These are phyloP conservation scores for Syrista parreyssii DNA, from an alignment of 2,888 invertebrate species.

Conservation along the genomic window DNA sequence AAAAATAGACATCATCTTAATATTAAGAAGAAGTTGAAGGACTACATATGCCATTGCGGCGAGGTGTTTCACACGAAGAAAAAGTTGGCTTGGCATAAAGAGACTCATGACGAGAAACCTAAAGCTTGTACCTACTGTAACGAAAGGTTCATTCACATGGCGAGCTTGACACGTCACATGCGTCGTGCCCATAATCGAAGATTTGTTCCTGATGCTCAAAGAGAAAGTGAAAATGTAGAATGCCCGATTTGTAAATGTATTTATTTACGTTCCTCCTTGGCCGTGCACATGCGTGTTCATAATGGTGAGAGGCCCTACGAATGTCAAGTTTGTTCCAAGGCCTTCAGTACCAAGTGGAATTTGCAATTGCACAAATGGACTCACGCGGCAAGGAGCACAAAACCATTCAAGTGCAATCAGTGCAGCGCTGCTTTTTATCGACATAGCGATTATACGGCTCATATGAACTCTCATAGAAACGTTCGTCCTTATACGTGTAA, in stretches of 20 bases:
- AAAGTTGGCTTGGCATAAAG: slow-evolving; percentile 87
- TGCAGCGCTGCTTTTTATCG: slow-evolving; percentile 89
- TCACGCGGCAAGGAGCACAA: slow-evolving; percentile 84
- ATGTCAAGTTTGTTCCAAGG: slow-evolving; percentile 86
- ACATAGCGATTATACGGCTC: slow-evolving; percentile 82
- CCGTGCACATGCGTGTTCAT: slow-evolving; percentile 84
- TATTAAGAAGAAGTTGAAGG: slow-evolving; percentile 77
- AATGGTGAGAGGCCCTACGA: slow-evolving; percentile 79
- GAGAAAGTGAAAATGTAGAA: slow-evolving; percentile 76
- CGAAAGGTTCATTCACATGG: slow-evolving; percentile 87
- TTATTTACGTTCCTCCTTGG: slow-evolving; percentile 82
- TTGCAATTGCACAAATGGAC: slow-evolving; percentile 90
- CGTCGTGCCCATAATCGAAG: slow-evolving; percentile 82
- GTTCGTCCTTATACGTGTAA: slow-evolving; percentile 89
- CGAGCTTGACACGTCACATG: slow-evolving; percentile 86
- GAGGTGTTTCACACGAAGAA: slow-evolving; percentile 85
- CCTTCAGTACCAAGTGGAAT: slow-evolving; percentile 92
- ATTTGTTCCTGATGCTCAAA: slow-evolving; percentile 74
- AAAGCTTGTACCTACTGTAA: slow-evolving; percentile 87
- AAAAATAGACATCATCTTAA: slow-evolving; percentile 82
- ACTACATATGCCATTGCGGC: slow-evolving; percentile 83
- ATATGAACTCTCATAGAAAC: slow-evolving; percentile 87
- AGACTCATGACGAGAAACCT: slow-evolving; percentile 84
- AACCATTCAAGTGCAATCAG: slow-evolving; percentile 85
- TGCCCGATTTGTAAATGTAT: slow-evolving; percentile 84